These are phyloP conservation scores for Sphenopsis melanotis DNA, from an alignment of 2,797 vertebrate species.

Conservation along the genomic window DNA sequence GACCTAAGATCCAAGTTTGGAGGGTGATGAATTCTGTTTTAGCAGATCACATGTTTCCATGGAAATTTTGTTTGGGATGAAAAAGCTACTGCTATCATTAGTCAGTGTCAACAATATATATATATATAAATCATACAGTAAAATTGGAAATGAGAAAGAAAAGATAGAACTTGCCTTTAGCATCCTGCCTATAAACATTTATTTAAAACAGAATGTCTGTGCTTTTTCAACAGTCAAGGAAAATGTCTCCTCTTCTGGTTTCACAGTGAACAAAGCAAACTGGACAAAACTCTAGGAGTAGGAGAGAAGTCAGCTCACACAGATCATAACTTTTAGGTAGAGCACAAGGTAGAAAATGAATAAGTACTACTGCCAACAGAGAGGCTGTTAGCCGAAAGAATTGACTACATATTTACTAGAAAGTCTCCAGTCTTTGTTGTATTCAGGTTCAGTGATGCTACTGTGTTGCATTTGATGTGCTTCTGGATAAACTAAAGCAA, in stretches of 20 bases:
- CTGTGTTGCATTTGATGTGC: background rate
- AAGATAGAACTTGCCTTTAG: background rate
- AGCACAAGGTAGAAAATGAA: background rate
- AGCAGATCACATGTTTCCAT: background rate
- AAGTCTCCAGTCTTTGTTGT: background rate
- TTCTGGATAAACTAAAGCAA: background rate
- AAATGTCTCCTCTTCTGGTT: background rate
- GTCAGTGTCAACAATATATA: background rate
- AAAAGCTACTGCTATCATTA: background rate
- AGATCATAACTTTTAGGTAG: background rate
- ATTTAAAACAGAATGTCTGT: background rate
- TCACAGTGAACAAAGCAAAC: background rate
- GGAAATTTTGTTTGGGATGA: background rate
- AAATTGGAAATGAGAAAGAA: background rate
- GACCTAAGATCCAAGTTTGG: background rate
- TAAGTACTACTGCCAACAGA: background rate
- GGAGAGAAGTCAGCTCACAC: background rate
- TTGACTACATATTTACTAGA: background rate
- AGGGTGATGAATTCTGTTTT: background rate
- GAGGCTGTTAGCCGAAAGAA: background rate
- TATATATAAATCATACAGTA: background rate
- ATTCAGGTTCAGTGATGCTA: background rate
- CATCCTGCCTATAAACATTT: background rate
- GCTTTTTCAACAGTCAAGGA: background rate
- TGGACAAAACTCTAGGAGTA: background rate